Evolutionary conservation across 2,888 invertebrate genomes (phyloP), one percentile per base, ranked within the genome.

Genomic region (Phaedon cochleariae): DNA sequence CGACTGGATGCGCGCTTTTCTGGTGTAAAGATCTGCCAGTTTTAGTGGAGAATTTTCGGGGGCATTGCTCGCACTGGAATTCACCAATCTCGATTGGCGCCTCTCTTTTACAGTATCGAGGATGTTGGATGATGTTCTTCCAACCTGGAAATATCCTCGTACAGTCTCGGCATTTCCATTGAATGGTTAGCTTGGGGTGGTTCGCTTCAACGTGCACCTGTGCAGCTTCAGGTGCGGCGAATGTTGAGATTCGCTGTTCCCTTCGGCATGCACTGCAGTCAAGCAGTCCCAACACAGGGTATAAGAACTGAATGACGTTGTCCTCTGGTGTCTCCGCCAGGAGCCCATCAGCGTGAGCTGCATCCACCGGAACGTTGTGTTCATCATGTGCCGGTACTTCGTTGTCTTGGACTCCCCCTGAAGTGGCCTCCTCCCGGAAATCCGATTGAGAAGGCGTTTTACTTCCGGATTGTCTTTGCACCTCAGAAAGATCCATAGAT

Each of bases 1-100:
- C 31, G 10, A 10, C 2, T 34, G 54, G 54, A 6, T 57, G 57
- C 20, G 12, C 15, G 22, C 15, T 41, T 10, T 21, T 4, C 20
- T 57, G 18, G 9, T 57, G 57, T 34, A 41, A 41, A 1, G 57
- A 57, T 1, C 12, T 15, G 12, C 57, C 57, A 22, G 4, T 57
- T 10, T 37, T 17, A 6, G 57, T 37, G 2, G 1, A 9, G 18
- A 57, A 57, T 10, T 22, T 37, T 41, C 1, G 1, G n/a, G 7
- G 4, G 17, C 54, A 26, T 2, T 22, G n/a, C 1, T 12, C 12
- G 12, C 54, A 53, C 15, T n/a, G 18, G 29, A n/a, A 29, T 6
- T 0, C 29, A 2, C 10, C 31, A 10, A 10, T 2, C 10, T 34
- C 9, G 2, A 10, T 10, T 10, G 22, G 10, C 21, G 17, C 2